Base-by-base conservation (phyloP, 2,888 invertebrate species). In the Dastarcus helophoroides region DNA sequence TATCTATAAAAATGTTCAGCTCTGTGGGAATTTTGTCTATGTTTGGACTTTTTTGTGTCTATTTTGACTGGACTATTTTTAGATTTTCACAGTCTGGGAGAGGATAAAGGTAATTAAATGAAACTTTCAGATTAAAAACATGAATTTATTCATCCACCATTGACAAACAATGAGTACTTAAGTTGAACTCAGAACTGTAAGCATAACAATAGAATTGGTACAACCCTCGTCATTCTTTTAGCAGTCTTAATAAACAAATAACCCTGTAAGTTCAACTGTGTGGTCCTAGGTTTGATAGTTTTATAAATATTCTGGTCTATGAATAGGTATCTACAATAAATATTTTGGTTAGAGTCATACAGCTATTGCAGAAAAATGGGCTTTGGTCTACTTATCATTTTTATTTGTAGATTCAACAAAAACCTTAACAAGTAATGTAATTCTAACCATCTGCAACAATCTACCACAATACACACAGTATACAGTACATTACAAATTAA, bases 161-260 rank as follows among this genome's bases (percentile, higher is more conserved):
- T 57, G 53, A 55, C 56, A 59, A 58, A 54, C 50, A 52, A 58
- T 58, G 58, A 58, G 56, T 59, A 58, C 54, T 57, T 47, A 51
- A 51, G 54, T 58, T 54, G 54, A 56, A 58, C 53, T 54, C 52
- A 53, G 53, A 17, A 54, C 56, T 51, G 52, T 57, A 58, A 59
- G 58, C 56, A 56, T 58, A 58, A 58, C 56, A 55, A 52, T 50
- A 46, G 47, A 44, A 40, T 34, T 33, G 17, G 22, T 14, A 22
- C 26, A 32, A 34, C 42, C 50, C 44, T 47, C 54, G 56, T 53
- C 56, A 53, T 53, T 52, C 53, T 17, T 53, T 52, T 56, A 55
- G 51, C 57, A 57, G 57, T 57, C 57, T 57, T 57, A 54, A 55
- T 50, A 48, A 50, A 55, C 51, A 43, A 51, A 50, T 53, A 56